Conservation (phyloP, 2,113 vertebrate genomes). For the Plecturocebus donacophilus region DNA sequence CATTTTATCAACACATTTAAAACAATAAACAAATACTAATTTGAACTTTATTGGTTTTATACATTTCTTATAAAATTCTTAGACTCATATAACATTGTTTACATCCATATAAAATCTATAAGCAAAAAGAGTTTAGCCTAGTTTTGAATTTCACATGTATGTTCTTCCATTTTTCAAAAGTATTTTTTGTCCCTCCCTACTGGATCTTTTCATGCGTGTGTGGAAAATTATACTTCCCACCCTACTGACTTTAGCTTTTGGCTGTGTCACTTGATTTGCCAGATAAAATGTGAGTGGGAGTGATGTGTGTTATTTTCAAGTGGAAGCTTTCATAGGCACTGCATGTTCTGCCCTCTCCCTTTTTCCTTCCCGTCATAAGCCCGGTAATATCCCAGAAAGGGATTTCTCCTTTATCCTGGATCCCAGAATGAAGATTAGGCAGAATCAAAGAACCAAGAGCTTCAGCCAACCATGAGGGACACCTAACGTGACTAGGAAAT, state of each 20-base stretch:
- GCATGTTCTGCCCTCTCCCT: background rate
- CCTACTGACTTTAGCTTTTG: background rate
- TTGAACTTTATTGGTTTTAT: background rate
- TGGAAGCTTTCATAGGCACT: background rate
- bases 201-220: background rate
- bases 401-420: background rate
- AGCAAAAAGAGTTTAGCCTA: background rate
- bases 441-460: background rate
- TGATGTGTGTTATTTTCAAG: background rate
- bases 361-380: background rate
- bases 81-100: background rate
- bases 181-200: background rate
- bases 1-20: background rate
- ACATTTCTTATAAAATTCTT: background rate
- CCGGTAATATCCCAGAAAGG: background rate
- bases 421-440: background rate
- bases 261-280: background rate
- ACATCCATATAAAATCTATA: background rate
- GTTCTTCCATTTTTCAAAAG: constrained; percentile 27
- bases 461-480: background rate
- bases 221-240: background rate
- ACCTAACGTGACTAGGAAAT: background rate
- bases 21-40: background rate
- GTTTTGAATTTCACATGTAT: background rate
- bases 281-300: background rate